Base-by-base conservation (phyloP, 64 coral and sea anemone species). In the Montipora efflorescens region DNA sequence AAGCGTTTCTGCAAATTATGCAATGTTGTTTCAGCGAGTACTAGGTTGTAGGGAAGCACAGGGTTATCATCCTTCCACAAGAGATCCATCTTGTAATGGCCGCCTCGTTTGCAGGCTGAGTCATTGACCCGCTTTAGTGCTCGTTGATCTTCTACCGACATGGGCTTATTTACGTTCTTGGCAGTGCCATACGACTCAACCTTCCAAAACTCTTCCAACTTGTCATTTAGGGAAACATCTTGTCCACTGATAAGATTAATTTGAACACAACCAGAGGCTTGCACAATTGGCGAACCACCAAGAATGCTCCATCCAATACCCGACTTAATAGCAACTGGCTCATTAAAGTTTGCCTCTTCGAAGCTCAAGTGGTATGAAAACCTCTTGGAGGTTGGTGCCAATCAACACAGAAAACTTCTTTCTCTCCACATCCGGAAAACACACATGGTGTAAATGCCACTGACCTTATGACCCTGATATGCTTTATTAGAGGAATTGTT, bases 301-400 rank as follows among this genome's bases (percentile, higher is more conserved):
- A 93, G 83, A 15, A 93, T 77, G 47, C 91, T 93, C 83, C 83
- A 93, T n/a, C 91, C 83, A 48, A 93, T 15, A 77, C 72, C 78
- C 4, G 91, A 87, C 47, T 78, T 78, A 13, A 93, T 93, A 16
- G 91, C 91, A 47, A 93, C 8, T 9, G 91, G 91, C 13, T 87
- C 75, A 70, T 77, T 74, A 7, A 7, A 75, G 75, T n/a, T 78
- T 93, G 9, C 91, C 82, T 46, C 77, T 85, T 36, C 19, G 87
- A 2, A 92, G 80, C 58, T 92, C 91, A 75, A 92, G 71, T 3
- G 91, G 80, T 59, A 92, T 76, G 59, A 93, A 93, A 74, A 85
- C 83, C n/a, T 93, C 82, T 80, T 68, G 59, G 2, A 88, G 57
- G 44, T 87, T 67, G 2, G 85, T 87, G 16, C 82, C 83, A 23